Percentiles rank a stretch among this genome's conserved stretches.
Evolutionary conservation across 2,888 invertebrate genomes (phyloP).

Genomic region (Troides helena): DNA sequence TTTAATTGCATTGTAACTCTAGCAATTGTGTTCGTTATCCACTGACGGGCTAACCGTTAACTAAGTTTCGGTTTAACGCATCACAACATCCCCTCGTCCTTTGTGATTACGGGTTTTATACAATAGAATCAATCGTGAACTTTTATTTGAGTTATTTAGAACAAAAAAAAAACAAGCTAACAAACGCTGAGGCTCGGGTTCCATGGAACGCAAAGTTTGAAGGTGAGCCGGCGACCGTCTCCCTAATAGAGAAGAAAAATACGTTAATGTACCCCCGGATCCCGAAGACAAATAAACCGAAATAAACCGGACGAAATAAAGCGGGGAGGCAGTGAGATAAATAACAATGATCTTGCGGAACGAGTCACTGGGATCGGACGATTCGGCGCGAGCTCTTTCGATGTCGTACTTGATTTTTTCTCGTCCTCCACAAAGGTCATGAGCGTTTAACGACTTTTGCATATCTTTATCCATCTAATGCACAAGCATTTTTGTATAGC

Average conservation of each 20-base stretch:
- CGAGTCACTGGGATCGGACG: conserved; percentile 42
- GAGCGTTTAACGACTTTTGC: conserved; percentile 30
- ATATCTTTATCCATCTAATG: conserved; percentile 26
- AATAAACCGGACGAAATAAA: conserved; percentile 74
- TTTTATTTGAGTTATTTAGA: conserved; percentile 75
- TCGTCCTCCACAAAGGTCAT: conserved; percentile 45
- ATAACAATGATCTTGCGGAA: conserved; percentile 73
- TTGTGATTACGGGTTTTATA: conserved; percentile 64
- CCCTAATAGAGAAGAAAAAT: conserved; percentile 80
- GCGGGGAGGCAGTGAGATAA: conserved; percentile 70
- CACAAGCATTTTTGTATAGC: conserved; percentile 9
- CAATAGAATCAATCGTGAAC: conserved; percentile 78
- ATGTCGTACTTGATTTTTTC: conserved; percentile 57
- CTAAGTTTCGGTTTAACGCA: conserved; percentile 56
- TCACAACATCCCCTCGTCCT: conserved; percentile 38
- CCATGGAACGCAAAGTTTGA: conserved; percentile 69
- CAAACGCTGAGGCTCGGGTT: conserved; percentile 61
- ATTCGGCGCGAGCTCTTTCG: conserved; percentile 29
- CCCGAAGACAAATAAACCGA: conserved; percentile 77
- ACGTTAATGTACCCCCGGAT: conserved; percentile 79
- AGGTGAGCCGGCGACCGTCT: conserved; percentile 73
- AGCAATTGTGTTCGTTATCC: conserved; percentile 45
- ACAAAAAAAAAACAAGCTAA: conserved; percentile 72
- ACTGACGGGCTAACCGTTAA: conserved; percentile 51
- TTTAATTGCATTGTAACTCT: conserved; percentile 52